Evolutionary conservation across 2,113 vertebrate genomes (phyloP), one percentile per base, ranked within the genome.

Genomic region (Poicephalus gulielmi): DNA sequence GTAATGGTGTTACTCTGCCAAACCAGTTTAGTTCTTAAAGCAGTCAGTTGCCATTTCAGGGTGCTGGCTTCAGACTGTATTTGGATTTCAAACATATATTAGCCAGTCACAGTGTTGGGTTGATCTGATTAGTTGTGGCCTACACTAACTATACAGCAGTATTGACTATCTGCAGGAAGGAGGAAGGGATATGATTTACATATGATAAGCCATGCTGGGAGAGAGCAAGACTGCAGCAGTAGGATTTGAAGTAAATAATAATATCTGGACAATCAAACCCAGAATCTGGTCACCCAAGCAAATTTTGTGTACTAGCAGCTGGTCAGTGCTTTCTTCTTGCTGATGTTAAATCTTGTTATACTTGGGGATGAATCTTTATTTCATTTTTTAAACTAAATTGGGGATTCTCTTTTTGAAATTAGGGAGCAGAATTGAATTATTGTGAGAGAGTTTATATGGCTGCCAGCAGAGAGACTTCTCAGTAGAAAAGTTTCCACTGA

Each of bases 321-420:
- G 95, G 92, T 79, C 92, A 71, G 87, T 96, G 69, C 28, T 37
- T 59, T 95, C 70, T 94, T 92, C 82, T 96, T 92, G 86, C 52
- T 64, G 86, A 59, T 92, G 82, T 59, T 94, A 95, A 92, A 96
- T 92, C 64, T 67, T 55, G 75, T 95, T 97, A 91, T 88, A 70
- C 75, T 92, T 86, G 73, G 46, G 64, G 83, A 88, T 95, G 86
- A 97, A 94, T 92, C 89, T 97, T 97, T 95, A 95, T 96, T 96
- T 94, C 37, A 93, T 95, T 92, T 87, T 93, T 91, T 78, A 62
- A 96, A 95, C 85, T 94, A 96, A 96, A 94, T 90, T 82, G 83
- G 60, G 73, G 50, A 74, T 83, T 97, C 57, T 86, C 31, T 91
- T 91, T 96, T 76, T 92, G 86, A 93, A 81, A 90, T 95, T 64